These are phyloP conservation scores for Subacronicta megacephala DNA, from an alignment of 2,888 invertebrate species.

Conservation along the genomic window DNA sequence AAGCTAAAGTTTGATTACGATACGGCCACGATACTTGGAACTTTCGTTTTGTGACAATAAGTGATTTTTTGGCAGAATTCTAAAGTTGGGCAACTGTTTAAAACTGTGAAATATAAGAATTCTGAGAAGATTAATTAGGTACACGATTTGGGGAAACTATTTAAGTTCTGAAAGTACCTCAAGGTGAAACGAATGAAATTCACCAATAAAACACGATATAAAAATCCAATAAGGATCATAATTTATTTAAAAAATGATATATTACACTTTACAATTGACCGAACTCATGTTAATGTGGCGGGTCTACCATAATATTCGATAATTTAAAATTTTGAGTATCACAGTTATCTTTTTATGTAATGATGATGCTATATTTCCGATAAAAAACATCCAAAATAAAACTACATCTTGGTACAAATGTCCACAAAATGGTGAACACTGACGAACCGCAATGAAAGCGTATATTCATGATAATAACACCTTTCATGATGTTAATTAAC, in stretches of 20 bases:
- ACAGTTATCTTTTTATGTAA: conserved; percentile 56
- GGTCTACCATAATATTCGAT: conserved; percentile 57
- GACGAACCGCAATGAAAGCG: conserved; percentile 23
- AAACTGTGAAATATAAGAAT: not conserved
- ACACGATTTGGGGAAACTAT: too few species aligned
- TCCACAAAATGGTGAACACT: conserved; percentile 49
- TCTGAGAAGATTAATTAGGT: too few species aligned
- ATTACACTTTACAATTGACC: conserved; percentile 89
- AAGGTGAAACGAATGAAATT: not conserved
- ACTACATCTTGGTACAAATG: conserved; percentile 41
- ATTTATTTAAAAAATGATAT: conserved; percentile 88
- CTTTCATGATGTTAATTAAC: conserved; percentile 34
- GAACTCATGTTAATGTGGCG: conserved; percentile 75
- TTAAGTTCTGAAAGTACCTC: not conserved
- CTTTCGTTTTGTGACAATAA: conserved; percentile 16
- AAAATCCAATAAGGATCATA: conserved; percentile 87
- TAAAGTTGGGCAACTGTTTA: not conserved
- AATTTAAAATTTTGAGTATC: conserved; percentile 59
- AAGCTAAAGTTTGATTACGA: conserved; percentile 58
- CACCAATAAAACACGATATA: conserved; percentile 71
- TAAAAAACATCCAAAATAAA: conserved; percentile 57
- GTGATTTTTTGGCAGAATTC: conserved; percentile 1
- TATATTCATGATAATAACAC: conserved; percentile 32
- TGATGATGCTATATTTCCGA: conserved; percentile 50
- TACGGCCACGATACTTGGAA: conserved; percentile 6